phyloP scores from a whole-genome alignment of 2,113 vertebrate species.

The Stigmatopora nigra region DNA sequence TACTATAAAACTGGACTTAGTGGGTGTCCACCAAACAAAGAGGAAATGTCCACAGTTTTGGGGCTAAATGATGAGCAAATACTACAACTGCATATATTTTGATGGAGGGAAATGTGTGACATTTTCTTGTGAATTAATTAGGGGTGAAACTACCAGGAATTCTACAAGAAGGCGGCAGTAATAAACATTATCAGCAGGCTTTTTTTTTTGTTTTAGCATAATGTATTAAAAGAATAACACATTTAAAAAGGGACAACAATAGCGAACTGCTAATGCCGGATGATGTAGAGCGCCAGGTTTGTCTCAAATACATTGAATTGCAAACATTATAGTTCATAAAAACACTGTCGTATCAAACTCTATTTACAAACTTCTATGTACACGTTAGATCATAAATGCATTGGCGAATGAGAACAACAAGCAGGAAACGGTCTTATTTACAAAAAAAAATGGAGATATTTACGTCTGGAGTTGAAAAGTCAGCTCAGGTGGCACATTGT shows the following conservation, averaged over 20 bases:
- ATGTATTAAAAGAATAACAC: constrained; percentile 6
- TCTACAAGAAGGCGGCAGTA: constrained; percentile 34
- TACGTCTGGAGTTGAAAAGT: constrained; percentile 21
- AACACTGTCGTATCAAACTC: constrained; percentile 61
- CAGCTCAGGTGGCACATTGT: constrained; percentile 20
- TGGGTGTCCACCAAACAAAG: constrained; percentile 26
- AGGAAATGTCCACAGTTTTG: constrained; percentile 56
- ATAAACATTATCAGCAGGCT: constrained; percentile 29
- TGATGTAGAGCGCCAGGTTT: constrained; percentile 14
- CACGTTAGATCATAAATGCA: constrained; percentile 62
- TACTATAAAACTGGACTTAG: constrained; percentile 24
- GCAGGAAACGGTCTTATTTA: constrained; percentile 41
- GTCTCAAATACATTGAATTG: constrained; percentile 47
- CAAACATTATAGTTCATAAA: constrained; percentile 32
- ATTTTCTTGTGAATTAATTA: constrained; percentile 32
- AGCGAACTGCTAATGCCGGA: constrained; percentile 34
- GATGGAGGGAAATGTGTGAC: constrained; percentile 72
- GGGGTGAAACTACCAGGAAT: constrained; percentile 57
- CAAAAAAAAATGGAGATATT: constrained; percentile 39
- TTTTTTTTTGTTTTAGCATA: constrained; percentile 14
- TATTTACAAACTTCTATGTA: constrained; percentile 65
- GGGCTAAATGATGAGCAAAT: constrained; percentile 31
- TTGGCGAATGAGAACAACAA: constrained; percentile 40
- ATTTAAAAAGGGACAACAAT: constrained; percentile 51
- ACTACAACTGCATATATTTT: constrained; percentile 38